Evolutionary conservation across 2,113 vertebrate genomes (phyloP).

Genomic region (Felis chaus): DNA sequence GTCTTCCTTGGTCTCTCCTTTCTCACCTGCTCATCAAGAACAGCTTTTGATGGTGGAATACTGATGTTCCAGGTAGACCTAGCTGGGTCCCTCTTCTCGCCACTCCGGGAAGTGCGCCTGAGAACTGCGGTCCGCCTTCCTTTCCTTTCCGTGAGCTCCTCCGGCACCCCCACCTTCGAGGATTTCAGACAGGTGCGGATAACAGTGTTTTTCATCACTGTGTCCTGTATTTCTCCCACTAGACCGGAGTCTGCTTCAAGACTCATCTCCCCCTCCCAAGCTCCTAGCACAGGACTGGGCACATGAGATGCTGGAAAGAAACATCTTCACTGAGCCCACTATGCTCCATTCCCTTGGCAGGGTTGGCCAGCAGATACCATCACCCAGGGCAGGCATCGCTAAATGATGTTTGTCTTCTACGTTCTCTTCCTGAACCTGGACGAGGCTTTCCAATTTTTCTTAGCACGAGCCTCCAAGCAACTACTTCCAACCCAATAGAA

Average conservation of each 20-base stretch:
- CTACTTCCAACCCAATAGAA: neutral
- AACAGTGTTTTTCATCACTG: neutral
- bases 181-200: neutral
- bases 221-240: neutral
- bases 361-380: neutral
- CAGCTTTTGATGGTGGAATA: conserved; percentile 6
- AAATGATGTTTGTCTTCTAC: neutral
- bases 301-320: neutral
- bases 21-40: neutral
- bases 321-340: neutral
- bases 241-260: neutral
- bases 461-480: neutral
- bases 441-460: neutral
- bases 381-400: neutral
- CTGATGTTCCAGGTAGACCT: neutral
- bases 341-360: no score
- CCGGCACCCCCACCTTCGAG: neutral
- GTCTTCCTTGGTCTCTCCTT: neutral
- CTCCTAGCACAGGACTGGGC: neutral
- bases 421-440: neutral
- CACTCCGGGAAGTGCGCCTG: fast-evolving
- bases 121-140: neutral
- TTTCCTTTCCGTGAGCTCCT: neutral
- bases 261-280: fast-evolving
- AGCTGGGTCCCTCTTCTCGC: neutral